phyloP scores from a whole-genome alignment of 2,797 vertebrate genomes.

The Lateolabrax maculatus region DNA sequence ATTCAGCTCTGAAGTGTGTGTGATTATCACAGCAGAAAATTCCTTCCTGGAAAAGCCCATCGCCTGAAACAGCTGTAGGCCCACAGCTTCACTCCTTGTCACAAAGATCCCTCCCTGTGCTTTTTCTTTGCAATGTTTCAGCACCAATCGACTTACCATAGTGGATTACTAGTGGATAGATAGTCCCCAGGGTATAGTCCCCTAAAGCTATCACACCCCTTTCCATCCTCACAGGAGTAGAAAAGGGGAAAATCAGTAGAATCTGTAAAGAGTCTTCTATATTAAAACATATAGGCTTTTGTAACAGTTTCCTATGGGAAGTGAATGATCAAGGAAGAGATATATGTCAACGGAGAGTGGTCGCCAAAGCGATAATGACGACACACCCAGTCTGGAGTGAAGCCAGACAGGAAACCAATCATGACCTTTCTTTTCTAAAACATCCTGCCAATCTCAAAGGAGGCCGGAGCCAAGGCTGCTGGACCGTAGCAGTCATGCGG shows the following conservation, averaged over 20 bases:
- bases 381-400: slow-evolving; percentile 62
- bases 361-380: slow-evolving; percentile 65
- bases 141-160: slow-evolving; percentile 49
- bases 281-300: slow-evolving; percentile 39
- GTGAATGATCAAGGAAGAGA: slow-evolving; percentile 40
- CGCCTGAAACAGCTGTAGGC: slow-evolving; percentile 40
- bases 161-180: slow-evolving; percentile 54
- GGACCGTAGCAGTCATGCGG: slow-evolving; percentile 49
- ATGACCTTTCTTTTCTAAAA: slow-evolving; percentile 66
- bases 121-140: slow-evolving; percentile 59
- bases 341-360: slow-evolving; percentile 44
- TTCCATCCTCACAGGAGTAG: slow-evolving; percentile 5
- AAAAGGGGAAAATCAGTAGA: background rate
- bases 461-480: slow-evolving; percentile 54
- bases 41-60: slow-evolving; percentile 45
- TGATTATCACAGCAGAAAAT: slow-evolving; percentile 56
- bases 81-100: slow-evolving; percentile 25
- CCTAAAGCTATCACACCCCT: slow-evolving; percentile 18
- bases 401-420: slow-evolving; percentile 72
- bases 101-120: slow-evolving; percentile 30
- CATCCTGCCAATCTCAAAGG: slow-evolving; percentile 64
- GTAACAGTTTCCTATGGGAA: slow-evolving; percentile 26
- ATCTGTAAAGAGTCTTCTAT: slow-evolving; percentile 1
- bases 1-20: slow-evolving; percentile 34
- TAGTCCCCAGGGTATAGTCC: slow-evolving; percentile 48